Percentiles rank a stretch among this genome's conserved stretches.
These are phyloP conservation scores for Ramphastos sulfuratus DNA, from an alignment of 2,113 vertebrate species.

Conservation along the genomic window DNA sequence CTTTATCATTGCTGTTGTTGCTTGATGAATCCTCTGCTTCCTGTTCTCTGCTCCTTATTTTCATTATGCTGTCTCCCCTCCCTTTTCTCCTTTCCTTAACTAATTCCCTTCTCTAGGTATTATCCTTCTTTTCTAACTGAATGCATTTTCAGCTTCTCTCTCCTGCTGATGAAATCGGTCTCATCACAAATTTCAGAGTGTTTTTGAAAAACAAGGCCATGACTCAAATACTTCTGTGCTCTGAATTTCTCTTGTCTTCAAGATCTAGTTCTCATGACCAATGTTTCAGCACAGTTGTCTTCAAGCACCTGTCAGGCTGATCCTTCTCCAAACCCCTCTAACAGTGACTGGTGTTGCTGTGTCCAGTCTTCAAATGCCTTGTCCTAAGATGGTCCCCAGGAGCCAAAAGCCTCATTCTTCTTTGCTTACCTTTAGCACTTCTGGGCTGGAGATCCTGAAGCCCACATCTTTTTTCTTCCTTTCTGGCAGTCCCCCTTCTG, in stretches of 20 bases:
- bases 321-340: background rate
- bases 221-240: background rate
- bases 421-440: background rate
- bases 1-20: background rate
- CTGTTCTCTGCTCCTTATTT: background rate
- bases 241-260: background rate
- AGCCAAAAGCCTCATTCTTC: background rate
- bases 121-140: background rate
- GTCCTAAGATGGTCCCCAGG: background rate
- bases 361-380: background rate
- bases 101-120: background rate
- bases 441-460: background rate
- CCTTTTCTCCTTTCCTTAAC: background rate
- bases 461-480: fast-evolving
- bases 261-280: background rate
- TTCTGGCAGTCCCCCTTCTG: fast-evolving
- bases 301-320: background rate
- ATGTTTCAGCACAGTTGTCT: background rate
- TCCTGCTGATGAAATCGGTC: background rate
- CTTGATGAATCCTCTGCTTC: background rate
- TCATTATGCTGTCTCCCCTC: background rate
- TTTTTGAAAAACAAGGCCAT: background rate
- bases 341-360: background rate
- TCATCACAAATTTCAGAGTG: background rate
- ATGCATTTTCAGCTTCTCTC: background rate